A percentile compares a stretch with the other conserved stretches of the same genome.
Conservation (phyloP, 2,888 invertebrate genomes). For the Abscondita cerata region DNA sequence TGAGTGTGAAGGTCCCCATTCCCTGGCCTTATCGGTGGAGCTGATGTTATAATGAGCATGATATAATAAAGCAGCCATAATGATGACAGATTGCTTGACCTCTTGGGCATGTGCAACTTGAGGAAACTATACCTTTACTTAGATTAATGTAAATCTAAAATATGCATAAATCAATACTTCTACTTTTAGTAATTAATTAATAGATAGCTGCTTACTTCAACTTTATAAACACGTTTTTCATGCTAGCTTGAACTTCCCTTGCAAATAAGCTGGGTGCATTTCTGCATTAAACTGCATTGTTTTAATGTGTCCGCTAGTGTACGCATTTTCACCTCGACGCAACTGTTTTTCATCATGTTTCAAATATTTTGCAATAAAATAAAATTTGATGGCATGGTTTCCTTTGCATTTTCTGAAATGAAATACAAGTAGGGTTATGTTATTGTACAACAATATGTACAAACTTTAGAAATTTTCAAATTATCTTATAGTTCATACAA, state of each 20-base stretch:
- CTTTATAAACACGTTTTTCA: neutral
- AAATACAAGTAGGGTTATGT: too few relatives aligned
- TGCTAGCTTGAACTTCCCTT: neutral
- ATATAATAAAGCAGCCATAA: constrained; percentile 2
- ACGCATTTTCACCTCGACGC: neutral
- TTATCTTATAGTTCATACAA: too few relatives aligned
- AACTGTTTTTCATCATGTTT: constrained; percentile 4
- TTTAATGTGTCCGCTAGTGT: constrained; percentile 2
- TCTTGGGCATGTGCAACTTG: constrained; percentile 1
- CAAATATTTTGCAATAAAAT: neutral
- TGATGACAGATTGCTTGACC: neutral
- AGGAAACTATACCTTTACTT: neutral
- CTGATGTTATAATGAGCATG: constrained; percentile 9
- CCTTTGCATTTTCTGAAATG: neutral
- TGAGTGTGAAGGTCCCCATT: neutral
- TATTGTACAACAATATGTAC: too few relatives aligned
- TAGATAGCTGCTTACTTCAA: neutral
- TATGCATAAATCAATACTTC: neutral
- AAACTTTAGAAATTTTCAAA: too few relatives aligned
- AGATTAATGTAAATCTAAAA: constrained; percentile 1
- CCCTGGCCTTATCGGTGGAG: neutral
- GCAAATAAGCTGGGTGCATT: neutral
- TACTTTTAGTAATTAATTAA: neutral
- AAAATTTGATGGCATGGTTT: constrained; percentile 5
- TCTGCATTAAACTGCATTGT: neutral